Percentiles rank a stretch among this genome's conserved stretches.
These are phyloP conservation scores for Paradoxurus hermaphroditus DNA, from an alignment of 2,113 vertebrate genomes.

Conservation along the genomic window DNA sequence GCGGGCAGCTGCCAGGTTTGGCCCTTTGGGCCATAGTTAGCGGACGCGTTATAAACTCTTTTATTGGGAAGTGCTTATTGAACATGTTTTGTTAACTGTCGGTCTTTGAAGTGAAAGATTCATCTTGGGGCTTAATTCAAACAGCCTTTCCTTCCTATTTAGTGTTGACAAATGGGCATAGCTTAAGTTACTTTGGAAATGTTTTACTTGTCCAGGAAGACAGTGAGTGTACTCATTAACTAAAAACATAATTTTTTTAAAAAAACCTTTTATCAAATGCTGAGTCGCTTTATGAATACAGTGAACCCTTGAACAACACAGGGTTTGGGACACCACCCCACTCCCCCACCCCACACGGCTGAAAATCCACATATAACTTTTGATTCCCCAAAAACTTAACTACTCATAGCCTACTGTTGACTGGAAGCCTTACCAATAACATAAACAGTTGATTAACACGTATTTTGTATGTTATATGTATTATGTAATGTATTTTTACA, in stretches of 20 bases:
- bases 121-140: background rate
- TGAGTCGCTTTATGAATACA: background rate
- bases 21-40: background rate
- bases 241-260: background rate
- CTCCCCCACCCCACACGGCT: no score
- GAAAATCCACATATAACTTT: background rate
- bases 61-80: background rate
- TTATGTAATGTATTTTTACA: background rate
- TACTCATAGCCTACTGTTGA: background rate
- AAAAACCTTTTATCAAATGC: background rate
- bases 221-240: background rate
- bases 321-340: background rate
- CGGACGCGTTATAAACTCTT: background rate
- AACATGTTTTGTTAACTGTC: background rate
- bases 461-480: background rate
- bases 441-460: background rate
- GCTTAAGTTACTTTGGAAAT: constrained; percentile 3
- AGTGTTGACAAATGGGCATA: background rate
- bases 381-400: background rate
- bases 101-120: background rate
- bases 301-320: background rate
- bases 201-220: background rate
- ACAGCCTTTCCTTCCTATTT: background rate
- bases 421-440: background rate
- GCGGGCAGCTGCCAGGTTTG: background rate